phyloP scores from a whole-genome alignment of 2,797 vertebrate species.

The Antennarius maculatus region DNA sequence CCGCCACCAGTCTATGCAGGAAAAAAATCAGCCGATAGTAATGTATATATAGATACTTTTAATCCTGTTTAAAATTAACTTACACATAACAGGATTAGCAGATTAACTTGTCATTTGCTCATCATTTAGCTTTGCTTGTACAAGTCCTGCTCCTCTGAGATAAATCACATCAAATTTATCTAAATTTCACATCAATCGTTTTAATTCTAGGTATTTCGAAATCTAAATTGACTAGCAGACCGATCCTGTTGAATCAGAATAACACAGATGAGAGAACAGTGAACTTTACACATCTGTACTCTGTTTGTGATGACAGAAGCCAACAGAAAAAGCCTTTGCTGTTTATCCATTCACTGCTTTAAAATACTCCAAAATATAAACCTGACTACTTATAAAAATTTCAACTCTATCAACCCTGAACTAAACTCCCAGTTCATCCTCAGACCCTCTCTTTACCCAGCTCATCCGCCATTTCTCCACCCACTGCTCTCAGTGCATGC shows the following conservation, averaged over 20 bases:
- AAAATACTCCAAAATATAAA: constrained; percentile 1
- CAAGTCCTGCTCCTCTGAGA: constrained; percentile 31
- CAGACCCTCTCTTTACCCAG: constrained; percentile 74
- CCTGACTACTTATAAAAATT: not conserved
- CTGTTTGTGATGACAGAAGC: not conserved
- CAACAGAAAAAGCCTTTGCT: not conserved
- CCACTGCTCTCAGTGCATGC: constrained; percentile 74
- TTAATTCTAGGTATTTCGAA: not conserved
- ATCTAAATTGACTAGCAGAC: constrained; percentile 14
- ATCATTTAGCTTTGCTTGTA: constrained; percentile 12
- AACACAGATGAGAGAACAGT: not conserved
- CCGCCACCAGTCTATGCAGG: not conserved
- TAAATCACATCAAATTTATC: constrained; percentile 5
- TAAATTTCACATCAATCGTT: not conserved
- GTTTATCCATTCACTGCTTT: not conserved
- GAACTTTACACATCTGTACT: too few relatives aligned
- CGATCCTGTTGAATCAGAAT: not conserved
- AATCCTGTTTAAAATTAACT: constrained; percentile 23
- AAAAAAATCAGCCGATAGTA: constrained; percentile 3
- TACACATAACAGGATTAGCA: constrained; percentile 33
- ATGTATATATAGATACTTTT: not conserved
- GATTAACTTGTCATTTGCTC: constrained; percentile 33
- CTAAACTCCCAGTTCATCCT: constrained; percentile 4
- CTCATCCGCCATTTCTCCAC: constrained; percentile 55
- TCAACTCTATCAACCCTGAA: not conserved